These are phyloP conservation scores for Eupithecia centaureata DNA, from an alignment of 2,888 invertebrate species.

Conservation along the genomic window DNA sequence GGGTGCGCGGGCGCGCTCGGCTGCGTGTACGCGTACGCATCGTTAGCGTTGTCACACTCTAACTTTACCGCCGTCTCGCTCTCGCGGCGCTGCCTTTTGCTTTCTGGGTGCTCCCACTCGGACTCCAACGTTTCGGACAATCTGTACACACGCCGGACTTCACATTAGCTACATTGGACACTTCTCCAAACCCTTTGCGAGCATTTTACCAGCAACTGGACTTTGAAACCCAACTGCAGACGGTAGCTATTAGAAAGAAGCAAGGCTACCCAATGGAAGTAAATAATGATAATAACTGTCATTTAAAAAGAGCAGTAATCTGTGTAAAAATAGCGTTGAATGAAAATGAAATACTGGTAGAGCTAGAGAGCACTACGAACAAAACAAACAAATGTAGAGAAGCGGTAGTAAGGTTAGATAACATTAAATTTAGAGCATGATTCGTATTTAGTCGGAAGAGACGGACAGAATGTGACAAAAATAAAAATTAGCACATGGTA, in stretches of 20 bases:
- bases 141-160: conserved; percentile 69
- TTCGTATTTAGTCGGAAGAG: conserved; percentile 38
- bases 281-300: neutral
- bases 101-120: conserved; percentile 77
- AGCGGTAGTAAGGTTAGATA: conserved; percentile 23
- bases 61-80: conserved; percentile 87
- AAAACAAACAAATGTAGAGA: conserved; percentile 18
- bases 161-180: conserved; percentile 45
- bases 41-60: conserved; percentile 88
- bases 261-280: neutral
- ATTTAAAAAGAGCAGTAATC: neutral
- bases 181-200: conserved; percentile 6
- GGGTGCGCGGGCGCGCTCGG: conserved; percentile 54
- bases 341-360: neutral
- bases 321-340: conserved; percentile 5
- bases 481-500: conserved; percentile 59
- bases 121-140: conserved; percentile 72
- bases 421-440: conserved; percentile 37
- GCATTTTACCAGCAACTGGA: neutral
- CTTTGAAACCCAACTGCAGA: neutral
- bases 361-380: neutral
- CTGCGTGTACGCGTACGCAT: conserved; percentile 87
- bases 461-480: conserved; percentile 45
- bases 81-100: conserved; percentile 83
- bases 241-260: neutral